These are phyloP conservation scores for Caloenas nicobarica DNA, from an alignment of 2,113 vertebrate genomes.

Conservation along the genomic window DNA sequence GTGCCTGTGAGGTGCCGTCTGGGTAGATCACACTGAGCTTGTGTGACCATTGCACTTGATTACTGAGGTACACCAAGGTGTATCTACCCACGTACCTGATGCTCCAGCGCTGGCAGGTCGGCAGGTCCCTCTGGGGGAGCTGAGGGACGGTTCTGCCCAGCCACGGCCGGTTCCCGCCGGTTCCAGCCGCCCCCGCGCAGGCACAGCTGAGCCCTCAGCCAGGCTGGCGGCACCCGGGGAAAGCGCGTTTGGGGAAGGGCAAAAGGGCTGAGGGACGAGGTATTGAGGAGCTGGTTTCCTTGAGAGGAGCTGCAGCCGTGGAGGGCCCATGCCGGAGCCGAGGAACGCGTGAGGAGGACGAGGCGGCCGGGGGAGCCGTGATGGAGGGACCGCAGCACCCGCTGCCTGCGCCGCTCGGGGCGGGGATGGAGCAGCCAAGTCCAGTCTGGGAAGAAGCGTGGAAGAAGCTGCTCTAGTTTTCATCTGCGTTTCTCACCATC, in stretches of 20 bases:
- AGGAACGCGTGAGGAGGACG: fast-evolving
- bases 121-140: not conserved
- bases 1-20: not conserved
- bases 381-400: not conserved
- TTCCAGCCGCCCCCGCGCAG: not conserved
- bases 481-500: not conserved
- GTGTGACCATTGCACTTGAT: no score
- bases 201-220: not conserved
- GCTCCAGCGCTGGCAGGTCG: not conserved
- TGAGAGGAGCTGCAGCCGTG: not conserved
- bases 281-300: not conserved
- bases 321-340: not conserved
- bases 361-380: fast-evolving
- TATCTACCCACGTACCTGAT: not conserved
- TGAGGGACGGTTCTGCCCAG: not conserved
- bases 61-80: not conserved
- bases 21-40: not conserved
- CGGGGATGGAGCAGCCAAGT: not conserved
- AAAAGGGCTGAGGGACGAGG: not conserved
- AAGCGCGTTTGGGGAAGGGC: fast-evolving
- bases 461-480: not conserved
- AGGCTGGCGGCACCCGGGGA: not conserved
- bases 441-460: fast-evolving
- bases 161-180: not conserved
- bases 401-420: fast-evolving